Base-by-base conservation (phyloP, 2,888 invertebrate genomes). In the Oligia strigilis region DNA sequence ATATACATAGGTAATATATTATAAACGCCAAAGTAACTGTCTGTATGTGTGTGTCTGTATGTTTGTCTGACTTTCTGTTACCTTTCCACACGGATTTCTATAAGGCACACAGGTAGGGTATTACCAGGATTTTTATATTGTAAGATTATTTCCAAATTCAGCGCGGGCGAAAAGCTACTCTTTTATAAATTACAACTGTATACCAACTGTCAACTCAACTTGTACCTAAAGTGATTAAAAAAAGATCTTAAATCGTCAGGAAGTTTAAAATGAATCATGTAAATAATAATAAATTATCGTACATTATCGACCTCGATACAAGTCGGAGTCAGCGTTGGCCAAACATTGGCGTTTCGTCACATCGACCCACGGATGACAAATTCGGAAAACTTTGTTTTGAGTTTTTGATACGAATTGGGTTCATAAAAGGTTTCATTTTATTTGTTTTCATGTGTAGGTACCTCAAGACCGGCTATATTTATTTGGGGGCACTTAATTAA, bases 271-370 rank as follows among this genome's bases (percentile, higher is more conserved):
- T 70, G 23, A 73, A 60, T 55, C n/a, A 29, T n/a, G 58, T 49
- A 72, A 80, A 82, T 71, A 81, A 71, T 62, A 36, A 62, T 69
- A 17, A 71, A 71, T 52, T 70, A 70, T 66, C 40, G 49, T 81
- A 64, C 19, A 66, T 69, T 72, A 58, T 49, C 17, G 74, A 72
- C 79, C 75, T 82, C 79, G 75, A 74, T 77, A 71, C 17, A 70
- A 75, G 62, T 58, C 58, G 40, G 52, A 75, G 58, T 62, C 49
- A 82, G 65, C 36, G 14, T 60, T 75, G 65, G 60, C 14, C 78
- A 78, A 82, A 82, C 71, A 77, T 77, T 77, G 55, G n/a, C 23
- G 71, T 83, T 71, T 76, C 64, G 76, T 71, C 83, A 76, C 73
- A 66, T 58, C 71, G 19, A 49, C 76, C 73, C 76, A 79, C 71